These are phyloP conservation scores for Psilanteris sp. DNA, from an alignment of 1,140 invertebrate genomes.

Conservation along the genomic window DNA sequence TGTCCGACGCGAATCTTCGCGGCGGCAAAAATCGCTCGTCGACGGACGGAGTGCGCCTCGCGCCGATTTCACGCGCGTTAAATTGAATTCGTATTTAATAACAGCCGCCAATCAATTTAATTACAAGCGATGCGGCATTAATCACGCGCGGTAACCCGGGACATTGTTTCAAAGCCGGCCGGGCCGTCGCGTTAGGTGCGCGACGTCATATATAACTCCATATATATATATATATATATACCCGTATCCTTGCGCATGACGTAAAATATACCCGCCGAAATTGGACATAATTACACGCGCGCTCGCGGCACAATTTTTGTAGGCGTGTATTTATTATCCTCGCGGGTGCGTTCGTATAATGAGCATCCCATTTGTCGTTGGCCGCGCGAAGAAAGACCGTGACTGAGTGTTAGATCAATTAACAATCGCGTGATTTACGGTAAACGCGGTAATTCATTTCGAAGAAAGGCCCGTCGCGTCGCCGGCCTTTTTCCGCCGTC, in stretches of 20 bases:
- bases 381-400: constrained; percentile 52
- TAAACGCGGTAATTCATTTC: constrained; percentile 59
- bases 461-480: constrained; percentile 34
- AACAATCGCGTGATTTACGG: constrained; percentile 62
- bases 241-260: constrained; percentile 46
- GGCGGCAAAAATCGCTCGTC: too few species aligned
- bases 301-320: constrained; percentile 38
- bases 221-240: too few species aligned
- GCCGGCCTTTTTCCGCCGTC: neutral
- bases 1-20: too few species aligned
- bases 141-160: constrained; percentile 19
- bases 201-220: constrained; percentile 32
- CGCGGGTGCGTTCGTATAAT: constrained; percentile 47
- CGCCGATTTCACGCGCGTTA: constrained; percentile 26
- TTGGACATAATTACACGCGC: constrained; percentile 53
- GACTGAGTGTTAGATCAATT: constrained; percentile 62
- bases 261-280: constrained; percentile 57
- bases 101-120: constrained; percentile 41
- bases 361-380: constrained; percentile 58
- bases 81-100: constrained; percentile 45
- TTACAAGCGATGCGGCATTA: constrained; percentile 32
- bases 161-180: constrained; percentile 45
- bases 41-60: too few species aligned
- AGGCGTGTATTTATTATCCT: constrained; percentile 49
- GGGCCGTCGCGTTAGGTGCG: too few species aligned